phyloP scores from a whole-genome alignment of 2,888 invertebrate species.

The Hypena proboscidalis region DNA sequence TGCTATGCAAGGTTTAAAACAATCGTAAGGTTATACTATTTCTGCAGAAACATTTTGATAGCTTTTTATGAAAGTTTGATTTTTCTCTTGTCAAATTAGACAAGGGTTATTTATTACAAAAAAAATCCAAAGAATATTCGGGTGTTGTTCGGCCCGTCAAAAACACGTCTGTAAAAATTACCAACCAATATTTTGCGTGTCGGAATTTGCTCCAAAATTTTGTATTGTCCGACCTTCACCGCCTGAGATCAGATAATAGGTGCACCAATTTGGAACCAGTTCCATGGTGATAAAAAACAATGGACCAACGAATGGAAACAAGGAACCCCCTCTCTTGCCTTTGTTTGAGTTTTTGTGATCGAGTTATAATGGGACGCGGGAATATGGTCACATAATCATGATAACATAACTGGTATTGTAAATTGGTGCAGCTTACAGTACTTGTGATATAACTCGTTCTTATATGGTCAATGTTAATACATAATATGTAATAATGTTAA shows the following conservation, averaged over 20 bases:
- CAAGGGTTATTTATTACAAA: background rate
- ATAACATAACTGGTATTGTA: conserved; percentile 13
- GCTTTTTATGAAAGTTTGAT: too few species aligned
- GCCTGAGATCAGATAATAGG: conserved; percentile 79
- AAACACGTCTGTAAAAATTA: conserved; percentile 52
- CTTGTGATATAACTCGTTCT: conserved; percentile 1
- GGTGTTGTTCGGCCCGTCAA: conserved; percentile 23
- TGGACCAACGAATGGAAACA: conserved; percentile 67
- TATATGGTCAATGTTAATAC: background rate
- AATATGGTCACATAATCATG: conserved; percentile 22
- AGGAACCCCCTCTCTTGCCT: conserved; percentile 65
- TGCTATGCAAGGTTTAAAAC: too few species aligned
- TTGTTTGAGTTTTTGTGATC: conserved; percentile 59
- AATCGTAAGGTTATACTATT: too few species aligned
- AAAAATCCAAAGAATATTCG: background rate
- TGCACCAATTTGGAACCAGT: conserved; percentile 82
- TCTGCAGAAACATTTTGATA: too few species aligned
- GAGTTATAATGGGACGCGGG: conserved; percentile 29
- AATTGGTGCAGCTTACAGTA: conserved; percentile 10
- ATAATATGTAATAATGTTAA: too few species aligned
- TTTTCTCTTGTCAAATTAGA: too few species aligned
- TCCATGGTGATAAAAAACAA: conserved; percentile 68
- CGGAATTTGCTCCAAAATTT: conserved; percentile 78
- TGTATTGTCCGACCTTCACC: conserved; percentile 79
- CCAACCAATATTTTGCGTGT: conserved; percentile 79